Conservation (phyloP, 2,113 vertebrate species). For the Gallinago undulata region DNA sequence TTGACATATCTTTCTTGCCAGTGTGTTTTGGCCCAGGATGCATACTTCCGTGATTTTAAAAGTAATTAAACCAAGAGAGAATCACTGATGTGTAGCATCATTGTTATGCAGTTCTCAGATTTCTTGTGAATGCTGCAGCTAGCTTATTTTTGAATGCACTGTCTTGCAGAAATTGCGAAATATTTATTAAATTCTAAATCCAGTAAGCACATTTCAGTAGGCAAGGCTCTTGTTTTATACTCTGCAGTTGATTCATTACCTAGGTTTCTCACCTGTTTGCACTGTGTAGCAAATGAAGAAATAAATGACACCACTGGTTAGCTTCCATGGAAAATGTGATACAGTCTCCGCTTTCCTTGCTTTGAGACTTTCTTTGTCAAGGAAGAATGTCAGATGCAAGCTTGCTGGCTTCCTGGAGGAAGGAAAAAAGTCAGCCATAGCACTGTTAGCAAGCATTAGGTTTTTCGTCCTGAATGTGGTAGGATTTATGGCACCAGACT, state of each 20-base stretch:
- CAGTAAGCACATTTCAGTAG: background rate
- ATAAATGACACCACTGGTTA: background rate
- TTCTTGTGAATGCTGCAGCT: background rate
- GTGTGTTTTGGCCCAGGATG: background rate
- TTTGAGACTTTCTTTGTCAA: background rate
- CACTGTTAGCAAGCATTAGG: fast-evolving
- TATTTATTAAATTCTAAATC: background rate
- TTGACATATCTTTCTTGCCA: background rate
- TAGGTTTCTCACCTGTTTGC: background rate
- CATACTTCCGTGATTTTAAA: background rate
- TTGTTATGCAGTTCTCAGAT: background rate
- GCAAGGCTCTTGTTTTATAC: background rate
- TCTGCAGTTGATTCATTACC: background rate
- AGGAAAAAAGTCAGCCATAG: background rate
- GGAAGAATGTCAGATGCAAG: background rate
- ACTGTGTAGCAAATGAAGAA: background rate
- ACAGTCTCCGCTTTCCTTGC: background rate
- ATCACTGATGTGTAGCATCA: fast-evolving
- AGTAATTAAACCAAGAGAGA: background rate
- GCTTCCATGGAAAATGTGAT: background rate
- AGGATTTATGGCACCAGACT: background rate
- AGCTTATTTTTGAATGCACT: background rate
- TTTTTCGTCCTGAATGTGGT: background rate
- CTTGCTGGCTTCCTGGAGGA: background rate
- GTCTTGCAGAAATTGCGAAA: background rate